Base-by-base conservation (phyloP, 2,888 invertebrate species). In the Cantharis rustica region DNA sequence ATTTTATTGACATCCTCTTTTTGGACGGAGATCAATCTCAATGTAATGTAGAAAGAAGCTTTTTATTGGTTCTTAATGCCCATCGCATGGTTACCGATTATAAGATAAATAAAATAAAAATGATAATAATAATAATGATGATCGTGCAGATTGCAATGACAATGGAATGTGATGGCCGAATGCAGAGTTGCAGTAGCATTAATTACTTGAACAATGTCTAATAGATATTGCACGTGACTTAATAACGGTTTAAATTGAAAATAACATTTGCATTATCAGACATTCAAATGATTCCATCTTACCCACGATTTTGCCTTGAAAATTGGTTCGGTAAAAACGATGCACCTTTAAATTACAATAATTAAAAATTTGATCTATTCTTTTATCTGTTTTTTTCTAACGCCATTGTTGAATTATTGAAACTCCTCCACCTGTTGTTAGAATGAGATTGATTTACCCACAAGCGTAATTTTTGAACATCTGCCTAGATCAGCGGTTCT, bases 211-310 rank as follows among this genome's bases (percentile, higher is more conserved):
- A 80, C 79, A 80, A 80, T 81, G 77, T 73, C 72, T 77, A 77
- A 79, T 80, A 80, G 81, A 81, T 79, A 80, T 81, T 80, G 81
- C 79, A 82, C 82, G 82, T 82, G 82, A 80, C 81, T 79, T 73
- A 68, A 76, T 80, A 81, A 81, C 80, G 80, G 81, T 80, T 75
- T 47, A 79, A 72, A 78, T 72, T 72, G 78, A 72, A 75, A 75
- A 78, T 75, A 77, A 75, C 80, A 80, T 80, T 80, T 79, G 79
- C 79, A 77, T 79, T 80, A 80, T 79, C 69, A 77, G 73, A 71
- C 72, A 80, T 80, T 79, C 80, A 79, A 80, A 79, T 77, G 80
- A 80, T 80, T 79, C 72, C 76, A 79, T 79, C 79, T 77, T 47
- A n/a, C 47, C 47, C 47, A 47, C 47, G 47, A 47, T 47, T 47